Evolutionary conservation across 1,140 invertebrate species (phyloP).

Genomic region (Aphelenchoides fujianensis): DNA sequence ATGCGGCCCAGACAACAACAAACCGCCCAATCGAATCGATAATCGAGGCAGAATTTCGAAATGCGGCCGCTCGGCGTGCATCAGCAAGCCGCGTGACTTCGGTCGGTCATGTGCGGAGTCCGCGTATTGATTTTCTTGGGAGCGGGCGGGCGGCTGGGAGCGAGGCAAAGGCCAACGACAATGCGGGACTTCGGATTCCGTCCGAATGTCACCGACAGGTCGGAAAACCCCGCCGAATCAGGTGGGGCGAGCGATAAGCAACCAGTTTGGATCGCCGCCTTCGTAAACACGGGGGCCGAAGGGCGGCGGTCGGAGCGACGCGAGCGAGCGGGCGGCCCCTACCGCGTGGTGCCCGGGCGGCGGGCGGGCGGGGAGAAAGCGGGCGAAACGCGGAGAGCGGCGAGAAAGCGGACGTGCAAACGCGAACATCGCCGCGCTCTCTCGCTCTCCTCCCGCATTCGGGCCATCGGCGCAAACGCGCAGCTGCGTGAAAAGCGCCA

Average conservation of each 20-base stretch:
- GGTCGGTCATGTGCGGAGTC: conserved; percentile 7
- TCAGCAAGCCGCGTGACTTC: not conserved
- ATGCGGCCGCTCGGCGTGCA: not conserved
- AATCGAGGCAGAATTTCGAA: not conserved
- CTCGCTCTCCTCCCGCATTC: too few relatives aligned
- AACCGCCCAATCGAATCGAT: too few relatives aligned
- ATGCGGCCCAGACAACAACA: too few relatives aligned
- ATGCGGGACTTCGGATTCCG: not conserved
- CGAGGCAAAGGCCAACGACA: not conserved
- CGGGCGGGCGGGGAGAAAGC: not conserved
- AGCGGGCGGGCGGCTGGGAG: not conserved
- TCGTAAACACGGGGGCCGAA: conserved; percentile 4
- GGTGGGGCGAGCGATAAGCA: not conserved
- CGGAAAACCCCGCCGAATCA: not conserved
- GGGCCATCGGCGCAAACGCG: too few relatives aligned
- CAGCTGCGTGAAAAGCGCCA: too few relatives aligned
- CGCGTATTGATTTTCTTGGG: not conserved
- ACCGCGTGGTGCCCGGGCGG: not conserved
- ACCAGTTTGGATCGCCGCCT: not conserved
- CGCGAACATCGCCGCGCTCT: too few relatives aligned
- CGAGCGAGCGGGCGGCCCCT: not conserved
- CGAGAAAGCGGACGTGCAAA: not conserved
- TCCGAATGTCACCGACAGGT: not conserved
- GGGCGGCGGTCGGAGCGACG: not conserved
- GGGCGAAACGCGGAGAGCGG: not conserved